Evolutionary conservation across 2,888 invertebrate species (phyloP).

Genomic region (Polia nebulosa): DNA sequence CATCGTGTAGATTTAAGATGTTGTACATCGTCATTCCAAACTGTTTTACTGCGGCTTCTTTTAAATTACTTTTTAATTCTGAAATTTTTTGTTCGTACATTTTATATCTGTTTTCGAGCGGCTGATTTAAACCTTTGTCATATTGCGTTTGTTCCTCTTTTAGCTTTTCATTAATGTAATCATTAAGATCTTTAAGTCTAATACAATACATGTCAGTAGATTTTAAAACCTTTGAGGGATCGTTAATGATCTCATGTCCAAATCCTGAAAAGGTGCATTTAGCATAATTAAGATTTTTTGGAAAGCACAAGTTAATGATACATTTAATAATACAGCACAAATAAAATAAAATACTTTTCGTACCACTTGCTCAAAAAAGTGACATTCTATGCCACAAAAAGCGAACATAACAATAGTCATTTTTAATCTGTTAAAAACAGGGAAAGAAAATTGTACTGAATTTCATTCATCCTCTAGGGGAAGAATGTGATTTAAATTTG

Average conservation of each 20-base stretch:
- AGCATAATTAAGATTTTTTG: not conserved
- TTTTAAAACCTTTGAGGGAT: not conserved
- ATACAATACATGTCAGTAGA: slow-evolving; percentile 63
- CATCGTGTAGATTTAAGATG: slow-evolving; percentile 72
- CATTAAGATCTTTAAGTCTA: slow-evolving; percentile 64
- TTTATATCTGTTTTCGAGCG: slow-evolving; percentile 39
- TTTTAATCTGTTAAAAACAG: too few species aligned
- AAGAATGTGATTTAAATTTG: too few species aligned
- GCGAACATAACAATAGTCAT: too few species aligned
- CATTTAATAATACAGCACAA: not conserved
- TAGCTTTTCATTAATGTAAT: slow-evolving; percentile 58
- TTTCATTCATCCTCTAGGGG: too few species aligned
- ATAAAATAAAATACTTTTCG: slow-evolving; percentile 5
- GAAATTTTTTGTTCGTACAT: slow-evolving; percentile 53
- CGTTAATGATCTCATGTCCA: not conserved
- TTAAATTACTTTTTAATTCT: slow-evolving; percentile 63
- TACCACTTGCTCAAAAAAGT: too few species aligned
- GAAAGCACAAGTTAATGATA: not conserved
- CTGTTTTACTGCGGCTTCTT: slow-evolving; percentile 66
- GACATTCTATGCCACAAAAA: too few species aligned
- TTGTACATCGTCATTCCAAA: slow-evolving; percentile 75
- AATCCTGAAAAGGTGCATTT: slow-evolving; percentile 27
- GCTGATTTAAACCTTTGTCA: not conserved
- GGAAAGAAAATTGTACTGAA: too few species aligned
- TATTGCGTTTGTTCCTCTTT: slow-evolving; percentile 35